Percentiles rank a stretch among this genome's conserved stretches.
phyloP scores from a whole-genome alignment of 2,113 vertebrate genomes.

The Forbesichthys agassizii region DNA sequence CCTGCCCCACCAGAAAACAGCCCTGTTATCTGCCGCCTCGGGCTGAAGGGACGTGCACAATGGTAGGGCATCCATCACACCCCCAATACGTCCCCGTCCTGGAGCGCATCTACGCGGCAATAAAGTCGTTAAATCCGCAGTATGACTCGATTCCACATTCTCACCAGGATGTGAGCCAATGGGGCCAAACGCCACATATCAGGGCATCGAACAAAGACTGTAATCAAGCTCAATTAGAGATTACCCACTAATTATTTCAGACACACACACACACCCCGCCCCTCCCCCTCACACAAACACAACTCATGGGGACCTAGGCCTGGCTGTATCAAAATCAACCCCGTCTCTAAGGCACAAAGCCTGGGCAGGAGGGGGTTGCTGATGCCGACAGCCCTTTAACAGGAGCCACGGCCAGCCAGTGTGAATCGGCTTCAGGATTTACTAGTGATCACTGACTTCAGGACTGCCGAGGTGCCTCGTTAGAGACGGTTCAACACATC shows the following conservation, averaged over 20 bases:
- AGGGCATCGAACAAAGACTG: conserved; percentile 43
- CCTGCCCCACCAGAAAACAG: conserved; percentile 12
- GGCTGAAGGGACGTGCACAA: conserved; percentile 1
- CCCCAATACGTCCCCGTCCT: conserved; percentile 5
- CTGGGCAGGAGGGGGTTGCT: conserved; percentile 35
- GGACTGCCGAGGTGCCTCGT: conserved; percentile 23
- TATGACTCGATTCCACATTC: conserved; percentile 42
- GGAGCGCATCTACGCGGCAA: conserved; percentile 23
- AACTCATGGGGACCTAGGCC: conserved; percentile 27
- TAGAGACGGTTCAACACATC: conserved; percentile 18
- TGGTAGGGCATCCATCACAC: conserved; percentile 12
- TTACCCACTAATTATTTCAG: conserved; percentile 69
- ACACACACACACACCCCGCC: conserved; percentile 16
- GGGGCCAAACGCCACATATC: conserved; percentile 50
- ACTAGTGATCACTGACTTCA: conserved; percentile 52
- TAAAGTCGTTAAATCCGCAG: conserved; percentile 62
- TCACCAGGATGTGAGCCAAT: conserved; percentile 57
- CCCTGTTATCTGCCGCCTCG: conserved; percentile 3
- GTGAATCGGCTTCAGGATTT: conserved; percentile 72
- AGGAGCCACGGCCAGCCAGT: conserved; percentile 53
- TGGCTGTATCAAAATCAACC: conserved; percentile 35
- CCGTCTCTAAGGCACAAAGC: conserved; percentile 66
- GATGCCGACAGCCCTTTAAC: conserved; percentile 33
- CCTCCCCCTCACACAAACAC: conserved; percentile 24
- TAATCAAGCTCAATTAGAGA: conserved; percentile 73